phyloP scores from a whole-genome alignment of 2,797 vertebrate species.

The Epinephelus coioides region DNA sequence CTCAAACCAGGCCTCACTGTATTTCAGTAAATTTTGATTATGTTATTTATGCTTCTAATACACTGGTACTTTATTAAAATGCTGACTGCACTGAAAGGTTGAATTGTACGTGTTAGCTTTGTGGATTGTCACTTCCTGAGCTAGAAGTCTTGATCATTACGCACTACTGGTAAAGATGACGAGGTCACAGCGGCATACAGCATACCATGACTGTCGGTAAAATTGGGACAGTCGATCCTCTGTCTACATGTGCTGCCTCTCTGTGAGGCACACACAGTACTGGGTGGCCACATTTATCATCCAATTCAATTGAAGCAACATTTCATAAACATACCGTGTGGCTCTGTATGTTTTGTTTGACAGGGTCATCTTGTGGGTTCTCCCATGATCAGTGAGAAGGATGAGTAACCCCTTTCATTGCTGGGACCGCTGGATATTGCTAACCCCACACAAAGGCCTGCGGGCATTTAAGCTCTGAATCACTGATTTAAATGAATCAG shows the following conservation, averaged over 20 bases:
- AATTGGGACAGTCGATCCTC: not conserved
- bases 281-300: conserved; percentile 9
- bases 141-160: not conserved
- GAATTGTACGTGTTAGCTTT: not conserved
- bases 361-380: conserved; percentile 26
- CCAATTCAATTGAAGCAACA: conserved; percentile 14
- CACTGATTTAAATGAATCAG: conserved; percentile 64
- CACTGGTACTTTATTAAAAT: not conserved
- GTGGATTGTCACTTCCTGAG: not conserved
- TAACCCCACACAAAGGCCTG: conserved; percentile 45
- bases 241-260: not conserved
- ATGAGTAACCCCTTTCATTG: conserved; percentile 54
- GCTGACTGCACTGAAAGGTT: not conserved
- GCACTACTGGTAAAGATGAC: too few species aligned
- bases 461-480: conserved; percentile 57
- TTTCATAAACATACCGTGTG: conserved; percentile 10
- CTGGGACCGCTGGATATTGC: conserved; percentile 33
- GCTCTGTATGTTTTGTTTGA: conserved; percentile 11
- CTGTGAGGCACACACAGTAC: not conserved
- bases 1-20: not conserved
- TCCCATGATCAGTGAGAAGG: conserved; percentile 34
- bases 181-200: too few species aligned
- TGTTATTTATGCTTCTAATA: not conserved
- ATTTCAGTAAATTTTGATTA: not conserved
- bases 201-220: not conserved